Conservation (phyloP, 2,113 vertebrate genomes). For the Arizona elegans region DNA sequence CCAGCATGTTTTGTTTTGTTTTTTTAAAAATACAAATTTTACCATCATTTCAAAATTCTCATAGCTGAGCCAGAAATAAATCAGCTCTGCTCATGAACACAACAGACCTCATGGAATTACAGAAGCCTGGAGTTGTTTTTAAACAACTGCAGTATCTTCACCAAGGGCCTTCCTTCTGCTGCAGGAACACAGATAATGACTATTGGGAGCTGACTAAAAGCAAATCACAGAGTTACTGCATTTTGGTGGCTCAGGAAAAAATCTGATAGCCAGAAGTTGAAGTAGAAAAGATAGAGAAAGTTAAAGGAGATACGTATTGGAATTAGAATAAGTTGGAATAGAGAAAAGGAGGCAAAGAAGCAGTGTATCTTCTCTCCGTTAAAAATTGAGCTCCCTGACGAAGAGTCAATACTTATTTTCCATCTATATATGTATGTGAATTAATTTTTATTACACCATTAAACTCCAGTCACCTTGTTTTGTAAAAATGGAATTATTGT, state of each 20-base stretch:
- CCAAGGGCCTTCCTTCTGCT: background rate
- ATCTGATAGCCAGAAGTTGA: background rate
- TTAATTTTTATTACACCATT: background rate
- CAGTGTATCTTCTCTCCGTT: background rate
- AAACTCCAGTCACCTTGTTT: background rate
- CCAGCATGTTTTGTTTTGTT: background rate
- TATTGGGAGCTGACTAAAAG: background rate
- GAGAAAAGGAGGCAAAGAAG: background rate
- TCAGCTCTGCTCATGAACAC: background rate
- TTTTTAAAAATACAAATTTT: background rate
- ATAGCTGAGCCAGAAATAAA: background rate
- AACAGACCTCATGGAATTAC: background rate
- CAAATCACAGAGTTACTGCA: background rate
- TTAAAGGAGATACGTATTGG: background rate
- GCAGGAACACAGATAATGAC: background rate
- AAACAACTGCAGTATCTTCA: background rate
- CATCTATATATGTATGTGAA: background rate
- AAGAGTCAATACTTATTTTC: background rate
- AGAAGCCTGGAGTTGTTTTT: background rate
- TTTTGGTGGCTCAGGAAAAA: background rate
- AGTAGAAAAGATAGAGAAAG: background rate
- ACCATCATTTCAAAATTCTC: background rate
- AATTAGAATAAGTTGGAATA: background rate
- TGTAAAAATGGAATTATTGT: background rate
- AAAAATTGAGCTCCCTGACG: background rate